These are phyloP conservation scores for Dryadula phaetusa DNA, from an alignment of 2,888 invertebrate genomes.

Conservation along the genomic window DNA sequence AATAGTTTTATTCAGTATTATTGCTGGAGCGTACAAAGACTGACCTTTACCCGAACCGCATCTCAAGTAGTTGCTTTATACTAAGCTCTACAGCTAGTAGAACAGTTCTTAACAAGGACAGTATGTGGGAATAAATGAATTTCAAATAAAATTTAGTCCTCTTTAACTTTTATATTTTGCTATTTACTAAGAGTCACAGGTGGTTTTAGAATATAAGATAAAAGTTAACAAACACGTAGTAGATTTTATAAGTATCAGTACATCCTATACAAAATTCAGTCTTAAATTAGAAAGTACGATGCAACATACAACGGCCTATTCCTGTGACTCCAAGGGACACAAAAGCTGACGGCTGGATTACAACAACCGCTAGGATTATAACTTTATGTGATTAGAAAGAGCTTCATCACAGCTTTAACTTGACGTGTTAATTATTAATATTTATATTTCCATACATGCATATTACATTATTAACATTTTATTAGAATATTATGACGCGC, in stretches of 20 bases:
- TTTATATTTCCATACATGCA: neutral
- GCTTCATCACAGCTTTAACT: neutral
- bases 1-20: constrained; percentile 28
- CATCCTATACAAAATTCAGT: neutral
- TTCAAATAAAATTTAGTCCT: neutral
- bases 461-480: neutral
- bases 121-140: constrained; percentile 13
- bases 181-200: neutral
- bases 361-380: neutral
- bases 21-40: constrained; percentile 17
- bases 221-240: too few species aligned
- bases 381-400: neutral
- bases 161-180: neutral
- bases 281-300: neutral
- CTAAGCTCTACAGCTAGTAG: constrained; percentile 20
- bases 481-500: neutral
- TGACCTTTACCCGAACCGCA: constrained; percentile 26
- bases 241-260: neutral
- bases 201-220: neutral
- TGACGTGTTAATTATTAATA: neutral
- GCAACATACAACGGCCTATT: neutral
- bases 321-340: neutral
- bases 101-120: constrained; percentile 29
- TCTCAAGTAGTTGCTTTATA: constrained; percentile 31
- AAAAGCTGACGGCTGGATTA: constrained; percentile 1